Evolutionary conservation across 1,140 invertebrate species (phyloP).

Genomic region (Pygmarrhopalites habei): DNA sequence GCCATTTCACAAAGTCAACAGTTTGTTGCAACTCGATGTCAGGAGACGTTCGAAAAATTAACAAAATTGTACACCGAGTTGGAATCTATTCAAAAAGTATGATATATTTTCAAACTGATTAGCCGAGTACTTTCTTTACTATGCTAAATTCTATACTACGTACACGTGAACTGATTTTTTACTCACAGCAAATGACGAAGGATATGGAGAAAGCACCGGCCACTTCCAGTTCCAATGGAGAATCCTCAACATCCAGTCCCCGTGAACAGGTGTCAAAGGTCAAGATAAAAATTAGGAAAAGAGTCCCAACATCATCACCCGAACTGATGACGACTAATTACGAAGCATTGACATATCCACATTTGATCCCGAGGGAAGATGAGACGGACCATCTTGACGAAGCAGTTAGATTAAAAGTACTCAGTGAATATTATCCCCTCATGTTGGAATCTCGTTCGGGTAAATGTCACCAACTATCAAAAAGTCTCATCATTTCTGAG

Average conservation of each 20-base stretch:
- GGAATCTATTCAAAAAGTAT: neutral
- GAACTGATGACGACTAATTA: neutral
- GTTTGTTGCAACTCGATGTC: neutral
- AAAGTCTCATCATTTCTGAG: too few species aligned
- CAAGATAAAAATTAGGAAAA: neutral
- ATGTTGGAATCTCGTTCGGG: neutral
- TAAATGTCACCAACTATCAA: too few species aligned
- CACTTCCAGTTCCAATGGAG: too few species aligned
- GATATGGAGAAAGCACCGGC: neutral
- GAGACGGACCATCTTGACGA: too few species aligned
- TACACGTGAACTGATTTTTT: neutral
- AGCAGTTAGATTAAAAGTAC: neutral
- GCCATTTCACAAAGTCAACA: neutral
- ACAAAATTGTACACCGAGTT: neutral
- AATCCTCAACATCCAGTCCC: neutral
- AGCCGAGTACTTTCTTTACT: neutral
- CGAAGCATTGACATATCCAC: neutral
- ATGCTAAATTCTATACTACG: neutral
- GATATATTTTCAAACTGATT: neutral
- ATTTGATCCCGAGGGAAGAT: too few species aligned
- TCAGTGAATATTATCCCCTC: neutral
- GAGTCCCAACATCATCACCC: neutral
- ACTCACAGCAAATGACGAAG: neutral
- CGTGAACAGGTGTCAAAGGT: neutral
- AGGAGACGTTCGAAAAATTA: constrained; percentile 1